Base-by-base conservation (phyloP, 92 coral and sea anemone genomes). In the Umimayanthus chanpuru region DNA sequence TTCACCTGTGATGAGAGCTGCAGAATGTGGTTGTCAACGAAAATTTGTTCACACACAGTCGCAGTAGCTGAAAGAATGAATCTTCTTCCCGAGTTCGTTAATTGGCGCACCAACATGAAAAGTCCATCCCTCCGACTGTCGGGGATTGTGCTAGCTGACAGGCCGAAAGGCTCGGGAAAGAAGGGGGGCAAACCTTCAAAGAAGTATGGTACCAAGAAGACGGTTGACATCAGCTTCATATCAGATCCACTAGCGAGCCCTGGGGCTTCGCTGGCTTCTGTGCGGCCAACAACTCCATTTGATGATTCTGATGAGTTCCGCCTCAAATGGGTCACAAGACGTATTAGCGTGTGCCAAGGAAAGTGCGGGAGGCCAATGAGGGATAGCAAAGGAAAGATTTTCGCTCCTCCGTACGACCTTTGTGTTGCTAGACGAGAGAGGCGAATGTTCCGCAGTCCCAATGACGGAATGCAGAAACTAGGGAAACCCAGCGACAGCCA, bases 271-370 rank as follows among this genome's bases (percentile, higher is more conserved):
- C 49, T 44, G 49, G 6, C 49, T 44, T 32, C 36, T 32, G 36
- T 32, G 36, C 49, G 9, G 49, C 49, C 49, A 44, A 9, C 49
- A 44, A 44, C 8, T 44, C 49, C 49, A 9, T 44, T 44, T 9
- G 8, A 44, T 5, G 9, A 44, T 80, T 26, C 94, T 32, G 36
- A 32, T 20, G 67, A 66, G 28, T 90, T 92, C 67, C 77, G 89
- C 65, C 79, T 92, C 55, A 92, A 92, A 67, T 92, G 92, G 92
- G 86, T 92, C 5, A 92, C 61, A 38, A 81, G 94, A 26, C 58
- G 92, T 29, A 92, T 92, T 12, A 71, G 91, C 28, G 91, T 85
- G 5, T 92, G 94, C 80, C 92, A 92, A 74, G 94, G 94, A 2
- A 86, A 80, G 64, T 92, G 94, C 70, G 74, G 81, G 41, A 86